phyloP scores from a whole-genome alignment of 1,140 invertebrate genomes.

The Pseudomyrmex flavicornis region DNA sequence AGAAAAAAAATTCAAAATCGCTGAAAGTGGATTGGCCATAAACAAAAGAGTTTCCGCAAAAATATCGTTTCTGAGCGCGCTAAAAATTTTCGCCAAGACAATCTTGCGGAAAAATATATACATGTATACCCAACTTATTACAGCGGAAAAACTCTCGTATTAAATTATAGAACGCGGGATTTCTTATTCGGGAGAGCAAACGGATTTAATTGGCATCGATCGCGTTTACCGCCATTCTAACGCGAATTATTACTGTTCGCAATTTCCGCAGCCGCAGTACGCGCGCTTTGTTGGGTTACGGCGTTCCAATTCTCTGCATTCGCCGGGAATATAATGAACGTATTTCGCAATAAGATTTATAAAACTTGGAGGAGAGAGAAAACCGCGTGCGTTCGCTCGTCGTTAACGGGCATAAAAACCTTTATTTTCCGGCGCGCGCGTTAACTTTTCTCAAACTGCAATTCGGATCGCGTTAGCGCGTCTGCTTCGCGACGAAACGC shows the following conservation, averaged over 20 bases:
- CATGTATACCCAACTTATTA: too few relatives aligned
- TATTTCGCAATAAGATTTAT: slow-evolving; percentile 33
- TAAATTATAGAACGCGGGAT: background rate
- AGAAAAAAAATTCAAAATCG: background rate
- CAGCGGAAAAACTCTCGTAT: too few relatives aligned
- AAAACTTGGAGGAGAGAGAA: slow-evolving; percentile 28
- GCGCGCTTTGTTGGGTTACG: slow-evolving; percentile 14
- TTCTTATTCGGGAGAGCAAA: background rate
- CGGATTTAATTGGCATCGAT: slow-evolving; percentile 10
- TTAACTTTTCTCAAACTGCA: slow-evolving; percentile 18
- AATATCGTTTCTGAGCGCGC: background rate
- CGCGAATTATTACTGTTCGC: slow-evolving; percentile 20
- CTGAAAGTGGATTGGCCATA: background rate
- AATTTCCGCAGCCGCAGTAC: background rate
- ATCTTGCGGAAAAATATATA: too few relatives aligned
- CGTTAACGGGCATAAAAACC: background rate
- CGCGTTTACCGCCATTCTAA: background rate
- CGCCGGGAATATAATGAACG: background rate
- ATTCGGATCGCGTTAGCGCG: slow-evolving; percentile 11
- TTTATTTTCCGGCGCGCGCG: background rate
- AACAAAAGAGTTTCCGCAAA: slow-evolving; percentile 12
- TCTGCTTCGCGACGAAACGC: too few relatives aligned
- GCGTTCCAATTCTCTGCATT: slow-evolving; percentile 2
- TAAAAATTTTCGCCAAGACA: background rate
- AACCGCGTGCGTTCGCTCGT: background rate